Conservation (phyloP, 2,888 invertebrate genomes). For the Phaonia tiefii region DNA sequence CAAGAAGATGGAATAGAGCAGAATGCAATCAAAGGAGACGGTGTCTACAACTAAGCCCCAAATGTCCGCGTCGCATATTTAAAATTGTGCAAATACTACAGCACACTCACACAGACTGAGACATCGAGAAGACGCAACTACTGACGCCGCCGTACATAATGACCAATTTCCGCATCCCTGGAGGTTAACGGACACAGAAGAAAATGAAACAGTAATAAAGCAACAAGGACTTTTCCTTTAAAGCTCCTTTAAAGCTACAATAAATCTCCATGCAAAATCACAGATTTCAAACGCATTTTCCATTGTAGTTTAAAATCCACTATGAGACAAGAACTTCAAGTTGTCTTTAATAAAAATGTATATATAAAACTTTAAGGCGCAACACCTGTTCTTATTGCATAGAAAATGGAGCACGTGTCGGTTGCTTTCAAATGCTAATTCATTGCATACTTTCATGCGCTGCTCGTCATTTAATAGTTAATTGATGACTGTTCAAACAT, state of each 20-base stretch:
- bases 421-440: conserved; percentile 12
- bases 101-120: conserved; percentile 1
- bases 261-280: not conserved
- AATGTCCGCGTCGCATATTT: conserved; percentile 49
- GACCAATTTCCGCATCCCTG: conserved; percentile 74
- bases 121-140: not conserved
- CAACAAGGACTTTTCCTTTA: not conserved
- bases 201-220: not conserved
- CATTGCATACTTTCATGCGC: conserved; percentile 41
- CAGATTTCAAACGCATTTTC: not conserved
- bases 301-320: conserved; percentile 2
- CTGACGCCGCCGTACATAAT: conserved; percentile 71
- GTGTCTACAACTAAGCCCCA: conserved; percentile 42
- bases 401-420: conserved; percentile 41
- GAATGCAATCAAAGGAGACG: conserved; percentile 15
- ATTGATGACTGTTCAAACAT: conserved; percentile 51
- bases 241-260: not conserved
- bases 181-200: conserved; percentile 65
- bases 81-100: not conserved
- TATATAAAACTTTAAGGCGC: conserved; percentile 18
- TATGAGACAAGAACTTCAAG: not conserved
- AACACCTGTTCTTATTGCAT: conserved; percentile 12
- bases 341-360: conserved; percentile 9
- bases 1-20: conserved; percentile 10
- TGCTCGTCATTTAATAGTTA: conserved; percentile 9